A percentile compares a stretch with the other conserved stretches of the same genome.
phyloP scores from a whole-genome alignment of 2,113 vertebrate genomes.

The Brachypteracias leptosomus region DNA sequence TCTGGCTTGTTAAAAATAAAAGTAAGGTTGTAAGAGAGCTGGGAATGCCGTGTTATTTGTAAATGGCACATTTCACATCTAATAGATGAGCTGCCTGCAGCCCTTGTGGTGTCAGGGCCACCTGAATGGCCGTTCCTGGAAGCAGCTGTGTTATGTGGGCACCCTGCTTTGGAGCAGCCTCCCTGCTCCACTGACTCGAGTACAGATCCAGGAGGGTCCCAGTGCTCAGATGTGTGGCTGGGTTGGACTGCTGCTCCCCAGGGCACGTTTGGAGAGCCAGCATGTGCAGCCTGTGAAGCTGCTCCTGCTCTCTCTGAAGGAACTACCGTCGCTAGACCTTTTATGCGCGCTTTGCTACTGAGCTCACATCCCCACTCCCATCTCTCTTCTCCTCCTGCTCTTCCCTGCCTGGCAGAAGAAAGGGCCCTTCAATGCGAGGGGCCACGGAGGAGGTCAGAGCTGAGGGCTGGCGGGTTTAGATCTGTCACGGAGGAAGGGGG shows the following conservation, averaged over 20 bases:
- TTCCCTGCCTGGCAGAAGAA: not conserved
- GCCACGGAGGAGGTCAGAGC: not conserved
- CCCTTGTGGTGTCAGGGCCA: not conserved
- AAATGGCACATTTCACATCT: not conserved
- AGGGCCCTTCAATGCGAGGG: not conserved
- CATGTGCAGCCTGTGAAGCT: not conserved
- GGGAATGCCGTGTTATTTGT: not conserved
- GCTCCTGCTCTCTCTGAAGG: not conserved
- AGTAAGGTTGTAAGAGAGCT: not conserved
- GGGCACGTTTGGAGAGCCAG: not conserved
- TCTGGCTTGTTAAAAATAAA: conserved; percentile 19
- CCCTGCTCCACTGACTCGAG: accelerated
- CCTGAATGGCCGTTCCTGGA: accelerated
- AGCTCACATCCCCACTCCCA: not conserved
- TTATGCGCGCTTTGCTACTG: accelerated
- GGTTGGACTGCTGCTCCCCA: not conserved
- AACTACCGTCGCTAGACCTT: not conserved
- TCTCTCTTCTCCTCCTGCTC: not conserved
- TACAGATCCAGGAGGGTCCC: not conserved
- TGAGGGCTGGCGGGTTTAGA: not conserved
- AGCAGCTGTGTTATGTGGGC: accelerated
- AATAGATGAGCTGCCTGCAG: not conserved
- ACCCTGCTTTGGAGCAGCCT: not conserved
- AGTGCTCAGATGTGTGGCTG: accelerated
- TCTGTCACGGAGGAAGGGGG: not conserved